Evolutionary conservation across 30 jellyfish, hydroid and myxozoan species (phyloP), one percentile per base, ranked within the genome.

Genomic region (Aurelia aurita complex sp. Pacific): DNA sequence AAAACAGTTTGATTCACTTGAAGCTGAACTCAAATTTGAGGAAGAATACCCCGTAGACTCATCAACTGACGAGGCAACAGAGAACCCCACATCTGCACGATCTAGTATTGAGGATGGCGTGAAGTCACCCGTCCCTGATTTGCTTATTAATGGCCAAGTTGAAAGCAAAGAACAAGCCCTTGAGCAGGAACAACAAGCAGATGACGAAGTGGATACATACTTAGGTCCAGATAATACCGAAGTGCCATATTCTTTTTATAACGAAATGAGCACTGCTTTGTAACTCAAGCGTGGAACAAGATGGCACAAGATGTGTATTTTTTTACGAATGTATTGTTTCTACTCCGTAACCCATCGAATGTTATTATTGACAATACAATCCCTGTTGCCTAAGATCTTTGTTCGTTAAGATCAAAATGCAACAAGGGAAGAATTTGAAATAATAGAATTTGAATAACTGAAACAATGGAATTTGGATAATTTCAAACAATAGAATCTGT

Each of bases 11-110:
- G 73, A 79, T 35, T 34, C 67, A 50, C 43, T 61, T 34, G 92
- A 83, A 52, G 61, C 46, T 51, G 80, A 82, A 43, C 23, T 82
- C 42, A 70, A 61, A 19, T 43, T 82, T 16, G 74, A 69, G 1
- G 80, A 69, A 55, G 91, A 69, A 55, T 82, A 34, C n/a, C 79
- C 85, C 8, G 8, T 32, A 12, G 91, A 82, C 18, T 82, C 91
- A 1, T 69, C 85, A 1, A 82, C 91, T 0, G 91, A 82, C 61
- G 85, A 81, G 1, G 60, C 71, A 0, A 72, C n/a, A 13, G 84
- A 70, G 50, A 34, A 61, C 23, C 16, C 53, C 16, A 67, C 32
- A 5, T 79, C 89, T 2, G 80, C 89, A 38, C 67, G 57, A 6
- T 23, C 89, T 40, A 10, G 6, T 51, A 4, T 15, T 57, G 85